Evolutionary conservation across 2,113 vertebrate species (phyloP).

Genomic region (Embiotoca jacksoni): DNA sequence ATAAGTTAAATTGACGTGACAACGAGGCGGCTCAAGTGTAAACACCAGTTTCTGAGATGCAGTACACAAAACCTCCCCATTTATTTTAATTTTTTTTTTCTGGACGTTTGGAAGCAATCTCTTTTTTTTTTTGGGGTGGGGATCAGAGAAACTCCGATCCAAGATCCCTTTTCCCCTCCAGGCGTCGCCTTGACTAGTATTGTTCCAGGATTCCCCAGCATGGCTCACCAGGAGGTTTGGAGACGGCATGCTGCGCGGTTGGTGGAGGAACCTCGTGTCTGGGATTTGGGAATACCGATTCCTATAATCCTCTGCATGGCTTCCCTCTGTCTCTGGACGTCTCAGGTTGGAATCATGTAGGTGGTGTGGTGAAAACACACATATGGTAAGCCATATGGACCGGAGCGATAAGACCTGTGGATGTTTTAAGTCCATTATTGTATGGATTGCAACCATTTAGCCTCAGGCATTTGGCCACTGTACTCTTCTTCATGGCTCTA

Average conservation of each 20-base stretch:
- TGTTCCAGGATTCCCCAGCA: constrained; percentile 75
- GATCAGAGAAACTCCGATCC: constrained; percentile 60
- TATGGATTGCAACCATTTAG: constrained; percentile 71
- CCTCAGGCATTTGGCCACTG: constrained; percentile 64
- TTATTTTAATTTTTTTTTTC: not conserved
- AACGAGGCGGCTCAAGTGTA: constrained; percentile 57
- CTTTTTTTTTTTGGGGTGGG: constrained; percentile 41
- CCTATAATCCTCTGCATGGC: constrained; percentile 71
- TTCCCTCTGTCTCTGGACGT: constrained; percentile 65
- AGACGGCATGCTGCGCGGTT: constrained; percentile 56
- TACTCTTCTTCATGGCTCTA: constrained; percentile 39
- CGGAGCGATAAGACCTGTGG: constrained; percentile 74
- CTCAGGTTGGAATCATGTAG: constrained; percentile 79
- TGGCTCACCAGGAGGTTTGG: constrained; percentile 60
- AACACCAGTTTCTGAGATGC: constrained; percentile 61
- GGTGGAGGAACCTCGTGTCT: constrained; percentile 51
- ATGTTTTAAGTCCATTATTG: constrained; percentile 73
- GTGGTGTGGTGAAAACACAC: constrained; percentile 65
- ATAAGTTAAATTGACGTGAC: constrained; percentile 65
- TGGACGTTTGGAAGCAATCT: constrained; percentile 47
- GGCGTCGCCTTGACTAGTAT: constrained; percentile 68
- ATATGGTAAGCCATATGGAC: constrained; percentile 70
- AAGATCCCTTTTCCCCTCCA: constrained; percentile 51
- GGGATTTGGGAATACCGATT: constrained; percentile 73
- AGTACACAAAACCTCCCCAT: constrained; percentile 41